Percentiles rank a stretch among this genome's conserved stretches.
These are phyloP conservation scores for Mionectes macconnelli DNA, from an alignment of 2,113 vertebrate genomes.

Conservation along the genomic window DNA sequence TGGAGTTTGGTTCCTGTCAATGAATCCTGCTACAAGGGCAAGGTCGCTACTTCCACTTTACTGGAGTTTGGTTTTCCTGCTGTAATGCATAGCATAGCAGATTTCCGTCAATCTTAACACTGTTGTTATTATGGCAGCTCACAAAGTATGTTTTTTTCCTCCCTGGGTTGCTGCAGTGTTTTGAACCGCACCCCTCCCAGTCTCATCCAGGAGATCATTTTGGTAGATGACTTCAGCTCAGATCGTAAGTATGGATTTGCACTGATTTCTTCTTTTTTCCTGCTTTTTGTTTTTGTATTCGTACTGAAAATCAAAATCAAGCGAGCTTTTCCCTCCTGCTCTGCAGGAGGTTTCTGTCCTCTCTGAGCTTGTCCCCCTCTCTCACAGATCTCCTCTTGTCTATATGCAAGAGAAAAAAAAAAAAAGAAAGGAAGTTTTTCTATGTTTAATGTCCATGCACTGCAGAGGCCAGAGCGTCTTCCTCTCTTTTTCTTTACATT, in stretches of 20 bases:
- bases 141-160: not conserved
- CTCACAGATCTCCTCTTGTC: not conserved
- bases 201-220: constrained; percentile 94
- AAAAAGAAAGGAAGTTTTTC: not conserved
- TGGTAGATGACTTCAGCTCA: constrained; percentile 97
- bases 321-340: too few species aligned
- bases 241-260: constrained; percentile 83
- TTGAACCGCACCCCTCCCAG: constrained; percentile 86
- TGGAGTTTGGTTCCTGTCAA: not conserved
- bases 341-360: too few species aligned
- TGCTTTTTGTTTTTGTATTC: not conserved
- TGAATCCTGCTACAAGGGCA: not conserved
- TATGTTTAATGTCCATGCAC: not conserved
- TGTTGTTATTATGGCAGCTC: not conserved
- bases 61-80: not conserved
- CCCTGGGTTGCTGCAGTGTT: constrained; percentile 75
- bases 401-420: not conserved
- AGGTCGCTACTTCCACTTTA: not conserved
- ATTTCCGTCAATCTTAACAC: not conserved
- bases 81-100: not conserved
- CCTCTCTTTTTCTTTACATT: not conserved
- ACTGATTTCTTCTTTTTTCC: not conserved
- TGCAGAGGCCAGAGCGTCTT: not conserved
- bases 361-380: not conserved
- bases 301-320: too few species aligned